Conservation (phyloP, 2,797 vertebrate genomes). For the Pipistrellus nathusii region DNA sequence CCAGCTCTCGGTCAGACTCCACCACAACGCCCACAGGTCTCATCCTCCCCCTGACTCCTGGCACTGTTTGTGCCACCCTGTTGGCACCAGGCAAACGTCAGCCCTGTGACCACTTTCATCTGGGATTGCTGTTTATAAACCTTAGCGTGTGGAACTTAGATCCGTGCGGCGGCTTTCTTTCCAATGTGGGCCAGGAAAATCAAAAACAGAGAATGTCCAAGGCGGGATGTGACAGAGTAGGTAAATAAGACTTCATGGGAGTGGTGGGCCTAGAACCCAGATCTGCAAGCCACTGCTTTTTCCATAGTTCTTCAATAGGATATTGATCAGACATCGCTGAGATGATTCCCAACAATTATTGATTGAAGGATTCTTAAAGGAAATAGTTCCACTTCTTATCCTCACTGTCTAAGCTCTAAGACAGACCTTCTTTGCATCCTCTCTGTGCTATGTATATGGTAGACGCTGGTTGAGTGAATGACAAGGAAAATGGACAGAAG, state of each 20-base stretch:
- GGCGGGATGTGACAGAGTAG: not conserved
- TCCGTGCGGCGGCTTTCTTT: not conserved
- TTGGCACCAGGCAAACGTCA: not conserved
- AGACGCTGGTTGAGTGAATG: not conserved
- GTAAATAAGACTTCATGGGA: not conserved
- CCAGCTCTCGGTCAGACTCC: not conserved
- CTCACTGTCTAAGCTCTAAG: not conserved
- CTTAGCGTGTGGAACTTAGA: not conserved
- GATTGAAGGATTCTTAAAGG: not conserved
- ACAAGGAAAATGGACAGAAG: not conserved
- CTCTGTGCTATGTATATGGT: too few species aligned
- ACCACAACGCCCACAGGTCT: not conserved
- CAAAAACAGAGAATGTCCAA: not conserved
- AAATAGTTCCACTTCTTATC: not conserved
- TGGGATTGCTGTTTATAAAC: not conserved
- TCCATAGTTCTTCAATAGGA: not conserved
- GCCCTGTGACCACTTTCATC: not conserved
- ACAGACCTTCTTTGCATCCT: not conserved
- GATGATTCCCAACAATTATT: not conserved
- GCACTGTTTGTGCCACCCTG: not conserved
- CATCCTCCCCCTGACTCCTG: not conserved
- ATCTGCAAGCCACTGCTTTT: not conserved
- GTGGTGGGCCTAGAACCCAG: not conserved
- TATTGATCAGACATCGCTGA: not conserved
- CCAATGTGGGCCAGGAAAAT: not conserved